Evolutionary conservation across 1,140 invertebrate genomes (phyloP).

Genomic region (honey bee (Apis mellifera)): Amel_HAv3.1 CM009931.2:19318501-19319000

Average conservation of each 20-base stretch:
- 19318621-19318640: slow-evolving; percentile 16
- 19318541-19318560: slow-evolving; percentile 3
- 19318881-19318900: slow-evolving; percentile 55
- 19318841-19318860: slow-evolving; percentile 12
- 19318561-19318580: slow-evolving; percentile 21
- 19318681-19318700: not conserved
- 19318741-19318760: slow-evolving; percentile 7
- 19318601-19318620: slow-evolving; percentile 25
- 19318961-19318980: slow-evolving; percentile 52
- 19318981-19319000: slow-evolving; percentile 47
- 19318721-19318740: not conserved
- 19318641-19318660: slow-evolving; percentile 18
- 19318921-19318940: slow-evolving; percentile 49
- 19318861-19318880: slow-evolving; percentile 1
- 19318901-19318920: slow-evolving; percentile 11
- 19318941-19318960: slow-evolving; percentile 40
- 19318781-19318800: not conserved
- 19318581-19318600: slow-evolving; percentile 27
- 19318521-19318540: not conserved
- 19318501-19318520: not conserved
- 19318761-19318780: slow-evolving; percentile 5
- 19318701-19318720: not conserved
- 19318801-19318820: not conserved
- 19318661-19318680: slow-evolving; percentile 17
- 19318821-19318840: not conserved